A percentile compares a stretch with the other conserved stretches of the same genome.
phyloP scores from a whole-genome alignment of 2,797 vertebrate genomes.

The Crax fasciolata region DNA sequence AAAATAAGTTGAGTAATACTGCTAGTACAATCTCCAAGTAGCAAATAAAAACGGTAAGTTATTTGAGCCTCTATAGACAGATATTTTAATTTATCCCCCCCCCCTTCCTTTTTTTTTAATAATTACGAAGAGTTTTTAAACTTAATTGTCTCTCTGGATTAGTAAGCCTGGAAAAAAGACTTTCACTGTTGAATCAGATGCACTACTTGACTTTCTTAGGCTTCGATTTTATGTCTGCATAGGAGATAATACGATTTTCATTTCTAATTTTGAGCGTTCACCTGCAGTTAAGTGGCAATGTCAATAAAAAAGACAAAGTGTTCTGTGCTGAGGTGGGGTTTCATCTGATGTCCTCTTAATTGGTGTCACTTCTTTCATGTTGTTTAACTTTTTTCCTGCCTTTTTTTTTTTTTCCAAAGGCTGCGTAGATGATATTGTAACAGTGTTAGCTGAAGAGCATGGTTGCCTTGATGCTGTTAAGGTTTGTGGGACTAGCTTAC shows the following conservation, averaged over 20 bases:
- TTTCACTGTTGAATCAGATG: not conserved
- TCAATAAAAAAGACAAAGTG: not conserved
- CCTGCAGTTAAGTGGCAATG: not conserved
- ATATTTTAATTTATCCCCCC: not conserved
- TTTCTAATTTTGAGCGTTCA: not conserved
- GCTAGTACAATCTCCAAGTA: not conserved
- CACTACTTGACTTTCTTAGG: not conserved
- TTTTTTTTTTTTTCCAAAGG: constrained; percentile 82
- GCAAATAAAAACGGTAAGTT: not conserved
- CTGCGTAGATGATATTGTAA: constrained; percentile 94
- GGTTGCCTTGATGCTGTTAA: constrained; percentile 93
- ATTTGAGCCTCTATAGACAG: not conserved
- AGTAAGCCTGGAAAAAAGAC: not conserved
- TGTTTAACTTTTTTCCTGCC: not conserved
- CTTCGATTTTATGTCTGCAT: not conserved
- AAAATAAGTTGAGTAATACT: not conserved
- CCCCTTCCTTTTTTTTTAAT: not conserved
- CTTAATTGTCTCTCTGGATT: not conserved
- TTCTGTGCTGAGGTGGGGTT: not conserved
- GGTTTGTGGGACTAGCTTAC: constrained; percentile 81
- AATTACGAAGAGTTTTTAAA: not conserved
- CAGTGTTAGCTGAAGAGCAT: constrained; percentile 95
- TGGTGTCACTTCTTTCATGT: not conserved
- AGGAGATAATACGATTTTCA: not conserved
- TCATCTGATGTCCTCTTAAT: not conserved